Evolutionary conservation across 2,888 invertebrate species (phyloP), one percentile per base, ranked within the genome.

Genomic region (Plebejus anna): DNA sequence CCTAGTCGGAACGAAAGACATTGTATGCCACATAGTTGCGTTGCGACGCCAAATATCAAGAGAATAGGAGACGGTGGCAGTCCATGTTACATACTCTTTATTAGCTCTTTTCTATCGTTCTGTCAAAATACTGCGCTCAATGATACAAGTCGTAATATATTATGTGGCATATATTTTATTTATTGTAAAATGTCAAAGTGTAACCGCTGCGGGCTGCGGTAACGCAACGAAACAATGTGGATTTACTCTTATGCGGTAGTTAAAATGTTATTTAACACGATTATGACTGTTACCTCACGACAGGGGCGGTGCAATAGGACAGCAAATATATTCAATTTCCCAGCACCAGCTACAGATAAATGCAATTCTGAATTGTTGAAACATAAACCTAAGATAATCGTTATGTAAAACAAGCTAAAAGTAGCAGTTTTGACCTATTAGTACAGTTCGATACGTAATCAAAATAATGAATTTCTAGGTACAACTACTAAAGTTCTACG

Each of bases 281-380:
- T 85, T 85, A 83, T 84, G 82, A 84, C 83, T 84, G 81, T 75
- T 77, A 77, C 76, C 75, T 77, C 81, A 80, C 80, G 80, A 82
- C 82, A 83, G 83, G 83, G 86, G 86, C 84, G 86, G 84, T 78
- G 79, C 82, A 80, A 79, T 79, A 82, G 77, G 76, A 77, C 79
- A 78, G 81, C 80, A 78, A 71, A 77, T 78, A 73, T 78, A 79
- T 75, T 79, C 77, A 80, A 80, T 79, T 80, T 70, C 61, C 75
- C 70, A 70, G 61, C 72, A 75, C 72, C 76, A 28, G 71, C 32
- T 78, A 76, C 11, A 61, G 61, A 61, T 75, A 57, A 72, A 59
- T 75, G 66, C 51, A 59, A 77, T 77, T 77, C 70, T 42, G 66
- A 71, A 51, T 75, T 75, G 59, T 57, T 75, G 66, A 66, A 66